Percentiles rank a stretch among this genome's conserved stretches.
Conservation (phyloP, 2,797 vertebrate species). For the Forpus xanthops region DNA sequence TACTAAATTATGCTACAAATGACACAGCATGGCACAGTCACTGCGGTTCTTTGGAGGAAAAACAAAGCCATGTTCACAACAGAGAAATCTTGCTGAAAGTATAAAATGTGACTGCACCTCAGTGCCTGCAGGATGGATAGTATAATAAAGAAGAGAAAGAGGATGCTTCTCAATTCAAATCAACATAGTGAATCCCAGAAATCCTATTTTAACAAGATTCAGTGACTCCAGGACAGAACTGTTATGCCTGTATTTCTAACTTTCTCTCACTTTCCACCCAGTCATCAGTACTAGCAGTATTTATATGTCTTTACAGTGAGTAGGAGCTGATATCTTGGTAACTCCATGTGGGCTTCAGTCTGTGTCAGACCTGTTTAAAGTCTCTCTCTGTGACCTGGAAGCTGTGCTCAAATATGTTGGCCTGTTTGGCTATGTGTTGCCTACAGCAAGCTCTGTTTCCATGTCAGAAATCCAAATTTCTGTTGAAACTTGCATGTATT, state of each 20-base stretch:
- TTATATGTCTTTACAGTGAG: not conserved
- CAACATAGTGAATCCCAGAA: not conserved
- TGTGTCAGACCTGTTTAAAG: not conserved
- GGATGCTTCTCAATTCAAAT: not conserved
- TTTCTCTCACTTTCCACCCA: not conserved
- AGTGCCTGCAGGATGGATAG: not conserved
- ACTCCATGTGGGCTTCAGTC: not conserved
- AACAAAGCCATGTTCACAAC: not conserved
- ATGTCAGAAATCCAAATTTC: not conserved
- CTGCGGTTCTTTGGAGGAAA: not conserved
- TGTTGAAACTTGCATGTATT: not conserved
- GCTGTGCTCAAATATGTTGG: not conserved
- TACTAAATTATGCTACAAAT: not conserved
- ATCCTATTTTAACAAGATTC: constrained; percentile 7
- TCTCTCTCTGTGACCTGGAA: not conserved
- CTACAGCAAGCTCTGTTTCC: not conserved
- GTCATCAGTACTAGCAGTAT: not conserved
- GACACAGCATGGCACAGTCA: not conserved
- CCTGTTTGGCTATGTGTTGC: not conserved
- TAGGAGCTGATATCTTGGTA: not conserved
- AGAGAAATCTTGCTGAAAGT: not conserved
- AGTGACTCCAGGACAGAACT: not conserved
- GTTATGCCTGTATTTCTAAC: not conserved
- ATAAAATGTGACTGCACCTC: not conserved
- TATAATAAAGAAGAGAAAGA: constrained; percentile 21